These are phyloP conservation scores for Seriola quinqueradiata DNA, from an alignment of 2,113 vertebrate species.

Conservation along the genomic window DNA sequence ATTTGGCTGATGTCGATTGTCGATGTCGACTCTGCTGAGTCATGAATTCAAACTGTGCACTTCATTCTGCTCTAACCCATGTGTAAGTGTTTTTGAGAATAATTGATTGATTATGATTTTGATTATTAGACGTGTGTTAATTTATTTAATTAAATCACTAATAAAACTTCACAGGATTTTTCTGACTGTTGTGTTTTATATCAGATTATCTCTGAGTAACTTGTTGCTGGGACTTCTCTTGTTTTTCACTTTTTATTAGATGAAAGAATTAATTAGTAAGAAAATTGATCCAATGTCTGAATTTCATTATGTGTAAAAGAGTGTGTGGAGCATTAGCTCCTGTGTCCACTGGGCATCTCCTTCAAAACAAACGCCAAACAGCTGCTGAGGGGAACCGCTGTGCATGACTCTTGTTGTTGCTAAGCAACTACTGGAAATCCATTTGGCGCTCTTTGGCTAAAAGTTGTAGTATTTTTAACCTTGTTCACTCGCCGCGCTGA, in stretches of 20 bases:
- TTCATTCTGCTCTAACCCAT: neutral
- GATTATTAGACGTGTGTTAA: neutral
- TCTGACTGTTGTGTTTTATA: neutral
- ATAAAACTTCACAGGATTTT: neutral
- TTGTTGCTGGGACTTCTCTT: too few relatives aligned
- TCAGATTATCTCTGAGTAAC: neutral
- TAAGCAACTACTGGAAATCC: constrained; percentile 49
- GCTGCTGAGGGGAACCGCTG: constrained; percentile 43
- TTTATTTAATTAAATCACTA: neutral
- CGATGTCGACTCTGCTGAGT: neutral
- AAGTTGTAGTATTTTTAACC: constrained; percentile 55
- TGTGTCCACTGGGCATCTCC: constrained; percentile 31
- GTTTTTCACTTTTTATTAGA: neutral
- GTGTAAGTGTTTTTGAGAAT: neutral
- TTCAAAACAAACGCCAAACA: constrained; percentile 50
- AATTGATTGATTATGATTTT: neutral
- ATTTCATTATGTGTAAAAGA: too few relatives aligned
- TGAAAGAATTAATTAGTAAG: neutral
- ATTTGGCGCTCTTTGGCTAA: constrained; percentile 3
- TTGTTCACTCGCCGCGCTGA: neutral
- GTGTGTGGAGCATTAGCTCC: neutral
- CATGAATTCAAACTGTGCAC: too few relatives aligned
- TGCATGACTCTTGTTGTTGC: constrained; percentile 44
- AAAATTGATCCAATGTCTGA: neutral
- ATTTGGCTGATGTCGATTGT: too few relatives aligned